Conservation (phyloP, 2,797 vertebrate species). For the Lagocephalus sceleratus region DNA sequence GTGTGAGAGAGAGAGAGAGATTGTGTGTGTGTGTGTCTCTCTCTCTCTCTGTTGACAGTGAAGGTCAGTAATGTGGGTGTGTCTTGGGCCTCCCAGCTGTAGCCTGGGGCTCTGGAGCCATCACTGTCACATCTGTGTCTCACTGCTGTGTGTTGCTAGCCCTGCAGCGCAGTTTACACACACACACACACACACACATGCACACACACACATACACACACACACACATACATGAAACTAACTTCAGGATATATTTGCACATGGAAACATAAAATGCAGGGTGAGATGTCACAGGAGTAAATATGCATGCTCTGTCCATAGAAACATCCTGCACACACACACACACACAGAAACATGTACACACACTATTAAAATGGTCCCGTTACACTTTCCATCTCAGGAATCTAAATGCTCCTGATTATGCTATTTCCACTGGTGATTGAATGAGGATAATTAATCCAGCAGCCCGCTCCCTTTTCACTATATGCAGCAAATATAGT, state of each 20-base stretch:
- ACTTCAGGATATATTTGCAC: slow-evolving; percentile 44
- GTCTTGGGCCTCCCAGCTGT: slow-evolving; percentile 72
- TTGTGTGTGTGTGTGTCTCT: slow-evolving; percentile 27
- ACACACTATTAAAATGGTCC: slow-evolving; percentile 12
- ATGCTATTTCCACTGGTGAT: slow-evolving; percentile 52
- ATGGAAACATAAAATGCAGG: slow-evolving; percentile 33
- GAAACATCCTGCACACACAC: slow-evolving; percentile 5
- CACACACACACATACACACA: slow-evolving; percentile 18
- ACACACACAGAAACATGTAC: neutral
- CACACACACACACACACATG: slow-evolving; percentile 19
- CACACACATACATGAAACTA: slow-evolving; percentile 30
- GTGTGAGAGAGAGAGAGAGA: slow-evolving; percentile 7
- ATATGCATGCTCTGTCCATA: slow-evolving; percentile 15
- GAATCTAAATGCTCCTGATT: slow-evolving; percentile 59
- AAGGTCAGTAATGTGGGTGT: slow-evolving; percentile 77
- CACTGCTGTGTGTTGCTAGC: slow-evolving; percentile 51
- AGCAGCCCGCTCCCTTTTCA: slow-evolving; percentile 38
- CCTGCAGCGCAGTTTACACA: slow-evolving; percentile 40
- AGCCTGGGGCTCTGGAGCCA: slow-evolving; percentile 72
- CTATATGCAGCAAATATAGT: slow-evolving; percentile 63
- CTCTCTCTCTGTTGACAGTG: slow-evolving; percentile 68
- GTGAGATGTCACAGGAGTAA: slow-evolving; percentile 36
- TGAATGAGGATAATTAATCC: slow-evolving; percentile 54
- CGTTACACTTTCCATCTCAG: slow-evolving; percentile 43
- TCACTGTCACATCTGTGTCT: slow-evolving; percentile 77